Percentiles rank a stretch among this genome's conserved stretches.
Conservation (phyloP, 2,797 vertebrate genomes). For the Macroramphosus scolopax region DNA sequence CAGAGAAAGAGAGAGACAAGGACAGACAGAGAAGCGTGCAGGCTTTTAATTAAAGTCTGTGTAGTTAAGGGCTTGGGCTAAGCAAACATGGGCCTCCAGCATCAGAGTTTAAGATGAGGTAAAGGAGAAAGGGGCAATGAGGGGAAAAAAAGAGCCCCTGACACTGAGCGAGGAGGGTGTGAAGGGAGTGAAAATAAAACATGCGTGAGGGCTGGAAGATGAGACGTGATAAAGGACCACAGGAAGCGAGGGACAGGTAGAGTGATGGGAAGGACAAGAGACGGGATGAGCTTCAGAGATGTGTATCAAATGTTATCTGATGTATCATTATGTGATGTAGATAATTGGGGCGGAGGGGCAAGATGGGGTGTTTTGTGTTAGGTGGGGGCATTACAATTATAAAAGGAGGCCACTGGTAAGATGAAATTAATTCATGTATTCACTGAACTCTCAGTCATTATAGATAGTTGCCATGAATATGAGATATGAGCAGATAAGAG, state of each 20-base stretch:
- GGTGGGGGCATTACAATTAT: slow-evolving; percentile 41
- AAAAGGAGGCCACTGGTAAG: slow-evolving; percentile 15
- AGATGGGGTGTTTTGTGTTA: too few relatives aligned
- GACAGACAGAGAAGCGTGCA: slow-evolving; percentile 50
- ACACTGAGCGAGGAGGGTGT: slow-evolving; percentile 6
- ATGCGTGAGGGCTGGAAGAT: slow-evolving; percentile 9
- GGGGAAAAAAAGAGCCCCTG: slow-evolving; percentile 18
- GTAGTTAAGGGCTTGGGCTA: slow-evolving; percentile 63
- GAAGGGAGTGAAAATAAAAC: slow-evolving; percentile 25
- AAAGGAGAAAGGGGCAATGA: slow-evolving; percentile 35
- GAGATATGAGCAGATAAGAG: slow-evolving; percentile 1
- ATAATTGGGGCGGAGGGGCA: too few relatives aligned
- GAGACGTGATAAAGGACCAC: slow-evolving; percentile 34
- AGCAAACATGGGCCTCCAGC: slow-evolving; percentile 72
- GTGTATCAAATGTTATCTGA: slow-evolving; percentile 53
- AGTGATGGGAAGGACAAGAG: slow-evolving; percentile 13
- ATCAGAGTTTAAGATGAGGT: slow-evolving; percentile 58
- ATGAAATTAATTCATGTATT: slow-evolving; percentile 26
- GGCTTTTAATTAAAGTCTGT: slow-evolving; percentile 74
- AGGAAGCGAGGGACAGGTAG: slow-evolving; percentile 38
- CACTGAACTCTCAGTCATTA: slow-evolving; percentile 11
- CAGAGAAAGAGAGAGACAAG: slow-evolving; percentile 2
- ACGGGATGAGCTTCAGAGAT: slow-evolving; percentile 33
- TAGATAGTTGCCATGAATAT: slow-evolving; percentile 32
- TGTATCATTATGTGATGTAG: slow-evolving; percentile 60